Evolutionary conservation across 1,140 invertebrate genomes (phyloP).

Genomic region (Drosophila fuyamai): DNA sequence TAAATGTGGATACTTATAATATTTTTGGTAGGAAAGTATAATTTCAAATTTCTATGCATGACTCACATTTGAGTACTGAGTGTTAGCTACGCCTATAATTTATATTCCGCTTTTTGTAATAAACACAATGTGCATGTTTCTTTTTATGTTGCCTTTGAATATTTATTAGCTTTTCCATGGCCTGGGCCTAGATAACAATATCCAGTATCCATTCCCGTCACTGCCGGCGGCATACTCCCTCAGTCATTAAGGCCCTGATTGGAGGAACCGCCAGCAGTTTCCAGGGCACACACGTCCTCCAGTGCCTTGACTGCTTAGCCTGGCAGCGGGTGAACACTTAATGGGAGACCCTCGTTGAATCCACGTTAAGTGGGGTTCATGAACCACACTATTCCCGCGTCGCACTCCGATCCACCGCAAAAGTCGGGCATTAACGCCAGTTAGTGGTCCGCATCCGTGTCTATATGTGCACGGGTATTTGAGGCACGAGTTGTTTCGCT

Average conservation of each 20-base stretch:
- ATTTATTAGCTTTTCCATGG: slow-evolving; percentile 12
- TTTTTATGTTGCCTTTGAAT: not conserved
- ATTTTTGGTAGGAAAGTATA: no score
- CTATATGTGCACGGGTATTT: slow-evolving; percentile 4
- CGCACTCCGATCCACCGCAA: slow-evolving; percentile 12
- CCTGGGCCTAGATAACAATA: not conserved
- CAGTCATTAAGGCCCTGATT: slow-evolving; percentile 13
- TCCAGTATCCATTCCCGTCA: not conserved
- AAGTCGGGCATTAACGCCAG: slow-evolving; percentile 63
- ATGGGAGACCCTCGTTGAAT: slow-evolving; percentile 37
- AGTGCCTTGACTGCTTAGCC: slow-evolving; percentile 26
- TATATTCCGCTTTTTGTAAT: not conserved
- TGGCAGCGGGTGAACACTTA: slow-evolving; percentile 31
- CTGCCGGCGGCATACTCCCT: not conserved
- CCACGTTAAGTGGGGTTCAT: slow-evolving; percentile 68
- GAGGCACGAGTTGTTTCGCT: slow-evolving; percentile 31
- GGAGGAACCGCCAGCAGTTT: slow-evolving; percentile 2
- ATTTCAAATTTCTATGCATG: no score
- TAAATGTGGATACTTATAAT: no score
- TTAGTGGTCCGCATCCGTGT: slow-evolving; percentile 45
- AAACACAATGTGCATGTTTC: not conserved
- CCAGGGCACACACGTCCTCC: slow-evolving; percentile 9
- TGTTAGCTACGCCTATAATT: no score
- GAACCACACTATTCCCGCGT: slow-evolving; percentile 44
- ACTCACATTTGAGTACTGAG: no score